Percentiles rank a stretch among this genome's conserved stretches.
Conservation (phyloP, 2,797 vertebrate genomes). For the Bradypus variegatus region DNA sequence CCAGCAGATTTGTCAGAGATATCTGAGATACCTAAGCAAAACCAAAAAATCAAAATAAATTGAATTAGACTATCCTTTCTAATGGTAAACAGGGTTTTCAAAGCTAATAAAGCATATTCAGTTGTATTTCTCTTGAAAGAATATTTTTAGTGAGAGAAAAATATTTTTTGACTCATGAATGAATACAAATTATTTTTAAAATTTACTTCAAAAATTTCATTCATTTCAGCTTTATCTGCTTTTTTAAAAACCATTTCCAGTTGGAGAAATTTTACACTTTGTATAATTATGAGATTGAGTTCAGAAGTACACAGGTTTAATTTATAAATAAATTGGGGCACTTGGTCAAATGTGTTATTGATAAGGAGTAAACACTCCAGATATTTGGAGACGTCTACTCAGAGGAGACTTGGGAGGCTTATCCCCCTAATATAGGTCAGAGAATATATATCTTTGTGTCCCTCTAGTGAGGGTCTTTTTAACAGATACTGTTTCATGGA, state of each 20-base stretch:
- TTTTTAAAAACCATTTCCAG: not conserved
- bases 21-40: not conserved
- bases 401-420: not conserved
- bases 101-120: not conserved
- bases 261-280: not conserved
- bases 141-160: conserved; percentile 33
- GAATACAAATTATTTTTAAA: conserved; percentile 3
- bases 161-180: conserved; percentile 4
- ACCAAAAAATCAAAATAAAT: not conserved
- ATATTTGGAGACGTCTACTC: not conserved
- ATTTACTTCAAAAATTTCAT: not conserved
- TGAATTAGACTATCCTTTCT: not conserved
- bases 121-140: conserved; percentile 31
- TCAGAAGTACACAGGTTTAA: not conserved
- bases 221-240: not conserved
- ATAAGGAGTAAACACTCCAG: not conserved
- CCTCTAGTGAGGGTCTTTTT: not conserved
- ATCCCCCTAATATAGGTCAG: not conserved
- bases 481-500: not conserved
- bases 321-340: not conserved
- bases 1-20: not conserved
- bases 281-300: not conserved
- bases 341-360: not conserved
- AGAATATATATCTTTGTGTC: not conserved
- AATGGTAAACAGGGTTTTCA: conserved; percentile 29